A percentile compares a stretch with the other conserved stretches of the same genome.
Conservation (phyloP, 2,888 invertebrate species). For the Empis stercorea region DNA sequence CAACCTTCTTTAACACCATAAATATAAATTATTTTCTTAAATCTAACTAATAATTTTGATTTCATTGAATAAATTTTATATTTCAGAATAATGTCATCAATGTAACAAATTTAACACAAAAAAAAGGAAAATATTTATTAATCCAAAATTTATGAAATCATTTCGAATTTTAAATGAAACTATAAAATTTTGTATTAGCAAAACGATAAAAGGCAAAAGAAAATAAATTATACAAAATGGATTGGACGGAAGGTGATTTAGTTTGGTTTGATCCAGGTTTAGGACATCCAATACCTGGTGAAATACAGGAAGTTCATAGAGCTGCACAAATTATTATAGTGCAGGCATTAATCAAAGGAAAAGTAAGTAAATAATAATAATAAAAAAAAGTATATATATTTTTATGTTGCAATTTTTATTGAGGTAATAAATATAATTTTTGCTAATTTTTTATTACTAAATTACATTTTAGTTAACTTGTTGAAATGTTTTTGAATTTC, state of each 20-base stretch:
- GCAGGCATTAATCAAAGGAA: constrained; percentile 74
- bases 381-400: neutral
- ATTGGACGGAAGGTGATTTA: constrained; percentile 70
- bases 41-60: too few relatives aligned
- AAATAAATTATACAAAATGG: constrained; percentile 28
- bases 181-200: neutral
- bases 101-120: too few relatives aligned
- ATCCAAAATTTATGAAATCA: too few relatives aligned
- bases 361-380: constrained; percentile 46
- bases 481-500: too few relatives aligned
- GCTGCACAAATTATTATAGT: constrained; percentile 84
- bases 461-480: too few relatives aligned
- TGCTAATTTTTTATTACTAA: too few relatives aligned
- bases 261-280: constrained; percentile 92
- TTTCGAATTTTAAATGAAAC: neutral
- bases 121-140: too few relatives aligned
- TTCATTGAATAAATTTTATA: too few relatives aligned
- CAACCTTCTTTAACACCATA: too few relatives aligned
- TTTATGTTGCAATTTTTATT: neutral
- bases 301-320: constrained; percentile 78
- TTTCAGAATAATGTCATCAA: too few relatives aligned
- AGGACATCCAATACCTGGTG: constrained; percentile 80
- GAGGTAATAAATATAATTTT: neutral
- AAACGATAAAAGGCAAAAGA: neutral
- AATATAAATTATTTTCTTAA: too few relatives aligned